Evolutionary conservation across 2,888 invertebrate species (phyloP), one percentile per base, ranked within the genome.

Genomic region (Osedax frankpressi): DNA sequence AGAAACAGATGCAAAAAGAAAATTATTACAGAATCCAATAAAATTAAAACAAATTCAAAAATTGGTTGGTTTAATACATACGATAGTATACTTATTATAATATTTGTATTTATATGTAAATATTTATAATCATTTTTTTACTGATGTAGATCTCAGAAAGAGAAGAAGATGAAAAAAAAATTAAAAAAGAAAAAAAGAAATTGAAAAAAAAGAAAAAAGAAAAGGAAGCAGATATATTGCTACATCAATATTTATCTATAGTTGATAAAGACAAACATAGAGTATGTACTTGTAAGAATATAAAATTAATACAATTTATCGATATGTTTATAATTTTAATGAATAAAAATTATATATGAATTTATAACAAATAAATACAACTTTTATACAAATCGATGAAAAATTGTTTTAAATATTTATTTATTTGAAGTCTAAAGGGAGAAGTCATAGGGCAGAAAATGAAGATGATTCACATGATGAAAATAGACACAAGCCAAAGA

Each of bases 21-120:
- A 92, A 75, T 86, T 96, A 44, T 84, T 96, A 2, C 91, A 93
- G 79, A 96, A 96, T 87, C 95, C 95, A 0, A 88, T 95, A 0
- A 92, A 92, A 84, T 86, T 96, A 78, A 93, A 92, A 78, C 90
- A 91, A 80, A 86, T 96, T 0, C 89, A 93, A 79, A 89, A 92
- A 81, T 87, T 93, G 80, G 88, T 94, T 76, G 75, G 77, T 75
- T n/a, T n/a, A n/a, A n/a, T n/a, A 70, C 11, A 70, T 26, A n/a
- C 29, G 14, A 19, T 25, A 25, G 28, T 28, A n/a, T 11, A n/a
- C 2, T 60, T 11, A 2, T n/a, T n/a, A n/a, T n/a, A n/a, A n/a
- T n/a, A n/a, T n/a, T n/a, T n/a, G n/a, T 44, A 44, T 44, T 11
- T 44, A 44, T 44, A 44, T 44, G 19, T 44, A 44, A 11, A 44